Evolutionary conservation across 2,113 vertebrate genomes (phyloP).

Genomic region (Lucifuga dentata): DNA sequence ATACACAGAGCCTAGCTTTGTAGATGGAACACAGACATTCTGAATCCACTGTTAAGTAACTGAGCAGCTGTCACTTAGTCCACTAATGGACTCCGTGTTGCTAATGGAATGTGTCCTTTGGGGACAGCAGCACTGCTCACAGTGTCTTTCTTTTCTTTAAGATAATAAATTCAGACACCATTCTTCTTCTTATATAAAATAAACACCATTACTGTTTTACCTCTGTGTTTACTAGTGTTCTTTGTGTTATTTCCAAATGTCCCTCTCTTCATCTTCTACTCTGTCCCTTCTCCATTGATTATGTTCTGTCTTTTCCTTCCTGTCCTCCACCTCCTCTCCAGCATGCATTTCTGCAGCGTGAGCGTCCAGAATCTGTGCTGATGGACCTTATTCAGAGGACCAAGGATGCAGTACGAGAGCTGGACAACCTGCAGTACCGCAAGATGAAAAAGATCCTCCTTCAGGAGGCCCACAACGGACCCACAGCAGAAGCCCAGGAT

Average conservation of each 20-base stretch:
- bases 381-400: slow-evolving; percentile 91
- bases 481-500: slow-evolving; percentile 85
- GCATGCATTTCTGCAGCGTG: slow-evolving; percentile 89
- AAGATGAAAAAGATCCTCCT: slow-evolving; percentile 97
- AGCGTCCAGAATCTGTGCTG: slow-evolving; percentile 89
- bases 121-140: slow-evolving; percentile 7
- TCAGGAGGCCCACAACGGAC: slow-evolving; percentile 92
- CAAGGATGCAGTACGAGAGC: slow-evolving; percentile 91
- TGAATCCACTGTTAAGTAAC: slow-evolving; percentile 47
- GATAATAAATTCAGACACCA: slow-evolving; percentile 12
- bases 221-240: neutral
- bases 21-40: slow-evolving; percentile 37
- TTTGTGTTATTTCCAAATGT: neutral
- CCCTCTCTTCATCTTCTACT: neutral
- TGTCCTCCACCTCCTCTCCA: slow-evolving; percentile 40
- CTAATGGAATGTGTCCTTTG: slow-evolving; percentile 58
- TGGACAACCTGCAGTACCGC: slow-evolving; percentile 94
- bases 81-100: slow-evolving; percentile 60
- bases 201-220: neutral
- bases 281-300: neutral
- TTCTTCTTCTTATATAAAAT: neutral
- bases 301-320: neutral
- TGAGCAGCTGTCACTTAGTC: slow-evolving; percentile 63
- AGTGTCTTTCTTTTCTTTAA: slow-evolving; percentile 3
- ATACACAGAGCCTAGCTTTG: slow-evolving; percentile 12